These are phyloP conservation scores for Erpetoichthys calabaricus DNA, from an alignment of 2,797 vertebrate species.

Conservation along the genomic window DNA sequence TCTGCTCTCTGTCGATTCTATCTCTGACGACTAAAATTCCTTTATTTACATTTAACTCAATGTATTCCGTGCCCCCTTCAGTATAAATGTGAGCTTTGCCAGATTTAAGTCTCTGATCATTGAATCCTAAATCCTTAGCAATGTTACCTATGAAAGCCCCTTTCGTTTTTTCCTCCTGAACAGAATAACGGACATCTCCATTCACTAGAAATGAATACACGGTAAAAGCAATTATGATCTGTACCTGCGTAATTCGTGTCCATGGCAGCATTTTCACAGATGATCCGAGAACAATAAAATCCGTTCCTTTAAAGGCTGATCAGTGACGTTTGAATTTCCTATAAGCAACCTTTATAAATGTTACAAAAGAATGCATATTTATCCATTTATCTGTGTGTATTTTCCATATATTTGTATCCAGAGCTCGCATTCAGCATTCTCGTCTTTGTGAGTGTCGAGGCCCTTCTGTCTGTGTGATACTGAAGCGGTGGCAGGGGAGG, in stretches of 20 bases:
- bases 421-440: fast-evolving
- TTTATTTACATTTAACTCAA: slow-evolving; percentile 44
- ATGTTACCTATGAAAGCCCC: slow-evolving; percentile 20
- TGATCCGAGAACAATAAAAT: too few relatives aligned
- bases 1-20: slow-evolving; percentile 41
- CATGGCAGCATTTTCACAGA: neutral
- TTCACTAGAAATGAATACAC: neutral
- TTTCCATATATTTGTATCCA: too few relatives aligned
- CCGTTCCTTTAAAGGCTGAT: too few relatives aligned
- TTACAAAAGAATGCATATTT: too few relatives aligned
- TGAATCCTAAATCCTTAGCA: slow-evolving; percentile 24
- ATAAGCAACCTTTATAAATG: too few relatives aligned
- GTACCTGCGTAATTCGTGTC: neutral
- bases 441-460: too few relatives aligned
- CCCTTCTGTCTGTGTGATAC: neutral
- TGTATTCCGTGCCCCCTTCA: slow-evolving; percentile 20
- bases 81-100: slow-evolving; percentile 23
- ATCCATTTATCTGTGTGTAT: too few relatives aligned
- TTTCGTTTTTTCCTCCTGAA: slow-evolving; percentile 21
- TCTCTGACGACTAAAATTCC: slow-evolving; percentile 39
- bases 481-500: slow-evolving; percentile 11
- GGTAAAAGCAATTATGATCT: neutral
- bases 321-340: too few relatives aligned
- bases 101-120: slow-evolving; percentile 23
- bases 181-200: slow-evolving; percentile 31